Base-by-base conservation (phyloP, 2,113 vertebrate species). In the Petroica traversi region DNA sequence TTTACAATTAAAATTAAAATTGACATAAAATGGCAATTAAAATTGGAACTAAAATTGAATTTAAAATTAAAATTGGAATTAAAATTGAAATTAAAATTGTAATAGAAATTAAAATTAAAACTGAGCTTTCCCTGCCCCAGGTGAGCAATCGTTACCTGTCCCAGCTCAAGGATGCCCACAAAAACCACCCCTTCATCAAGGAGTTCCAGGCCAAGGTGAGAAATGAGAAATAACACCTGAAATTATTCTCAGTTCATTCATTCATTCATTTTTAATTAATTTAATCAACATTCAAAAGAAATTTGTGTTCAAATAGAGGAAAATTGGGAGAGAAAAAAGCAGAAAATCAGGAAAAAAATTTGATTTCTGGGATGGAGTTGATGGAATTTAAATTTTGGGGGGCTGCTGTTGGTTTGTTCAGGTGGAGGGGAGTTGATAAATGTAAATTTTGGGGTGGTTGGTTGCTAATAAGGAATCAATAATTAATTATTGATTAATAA, bases 101-200 rank as follows among this genome's bases (percentile, higher is more conserved):
- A n/a, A n/a, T n/a, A n/a, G n/a, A n/a, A n/a, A n/a, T n/a, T n/a
- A n/a, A n/a, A n/a, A n/a, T n/a, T n/a, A n/a, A n/a, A n/a, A n/a
- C n/a, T n/a, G n/a, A n/a, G n/a, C n/a, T n/a, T n/a, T 8, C 31
- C 48, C 51, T n/a, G n/a, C 4, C 4, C 6, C 23, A 97, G 99
- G 99, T 99, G 59, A 99, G 99, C 17, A 99, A 98, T 86, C 99
- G 99, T 20, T 99, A 99, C 85, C 96, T 99, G 85, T 99, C 99
- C 3, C 99, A 99, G 97, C 95, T 99, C 85, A 99, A 99, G 82
- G 99, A 99, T 4, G 99, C 99, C 4, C 99, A 99, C 97, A 98
- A 93, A 92, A 95, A 96, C 17, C 99, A 99, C 31, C 99, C 99
- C 0, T 99, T 99, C 97, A 98, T 99, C 67, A 99, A 98, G 97